Evolutionary conservation across 1,140 invertebrate species (phyloP), one percentile per base, ranked within the genome.

Genomic region (Drosophila bifasciata): DNA sequence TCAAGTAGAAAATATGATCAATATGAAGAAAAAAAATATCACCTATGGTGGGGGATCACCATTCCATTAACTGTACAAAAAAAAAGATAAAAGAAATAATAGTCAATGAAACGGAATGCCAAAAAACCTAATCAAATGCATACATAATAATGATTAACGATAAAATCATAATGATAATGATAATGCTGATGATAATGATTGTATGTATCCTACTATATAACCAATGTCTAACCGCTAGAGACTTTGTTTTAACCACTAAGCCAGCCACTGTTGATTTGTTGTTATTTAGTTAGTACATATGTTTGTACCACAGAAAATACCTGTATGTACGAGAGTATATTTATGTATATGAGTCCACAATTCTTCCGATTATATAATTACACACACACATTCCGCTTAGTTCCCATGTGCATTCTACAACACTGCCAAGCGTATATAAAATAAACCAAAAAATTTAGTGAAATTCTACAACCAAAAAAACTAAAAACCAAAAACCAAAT

Each of bases 41-140:
- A 67, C 61, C 16, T 55, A 66, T 63, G 62, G 64, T 41, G 64
- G 62, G 32, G 62, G 62, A 62, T 68, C 50, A 55, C 62, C 44
- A 76, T 79, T 84, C 71, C 71, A 84, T 84, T 84, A 66, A 79
- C 64, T 84, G 80, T 84, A 84, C 80, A 84, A 84, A 73, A 2
- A 5, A 48, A 59, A 16, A 43, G 5, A 6, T 49, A 28, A 50
- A 41, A 23, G 43, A 69, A 56, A 44, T 9, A 3, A 75, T 25
- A 32, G 19, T 17, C 51, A 57, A 15, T 28, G 45, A 63, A 40
- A 40, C 43, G 55, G 53, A 59, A 60, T 66, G 53, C 51, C 70
- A 32, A 64, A 32, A 64, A 68, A 44, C 40, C 15, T 23, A 55
- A 52, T 50, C 48, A 19, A 36, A 49, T 67, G 63, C 62, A 68